Evolutionary conservation across 1,140 invertebrate species (phyloP), one percentile per base, ranked within the genome.

Genomic region (Notospermus geniculatus): DNA sequence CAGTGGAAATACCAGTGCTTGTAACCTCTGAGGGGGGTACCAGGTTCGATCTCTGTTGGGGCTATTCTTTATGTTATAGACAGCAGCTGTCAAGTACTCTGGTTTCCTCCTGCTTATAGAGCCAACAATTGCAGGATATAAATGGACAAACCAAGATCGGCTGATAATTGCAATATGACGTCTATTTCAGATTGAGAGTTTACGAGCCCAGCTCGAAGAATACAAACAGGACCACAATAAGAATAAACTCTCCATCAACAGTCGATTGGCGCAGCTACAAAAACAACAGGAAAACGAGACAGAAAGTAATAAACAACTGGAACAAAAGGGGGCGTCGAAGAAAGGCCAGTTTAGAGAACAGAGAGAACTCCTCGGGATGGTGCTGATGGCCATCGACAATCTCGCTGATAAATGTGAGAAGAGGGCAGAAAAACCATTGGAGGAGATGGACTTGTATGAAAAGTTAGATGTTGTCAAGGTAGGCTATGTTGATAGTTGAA

Each of bases 321-420:
- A 80, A 60, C 71, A 75, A 53, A 62, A 66, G 39, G 74, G 72
- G 57, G 45, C 57, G n/a, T 52, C 63, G 17, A 72, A 55, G 39
- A 77, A 77, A 65, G 74, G 71, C 28, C 69, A 70, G 29, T 53
- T 72, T 43, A 70, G 75, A 60, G 53, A 67, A 63, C 68, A 79
- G 77, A 62, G 71, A 60, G 70, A 74, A 52, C 68, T 76, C 41
- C 54, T 75, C 22, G 78, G 76, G 11, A 54, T 74, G 15, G 75
- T 77, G 28, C 66, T 77, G 30, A 80, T 80, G 76, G 74, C 78
- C 22, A 75, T 80, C 32, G 70, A 78, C 56, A 78, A 80, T 57
- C 75, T 80, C n/a, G 71, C 75, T 59, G 75, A 78, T 52, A 77
- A 77, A 50, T 80, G 78, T 57, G 61, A 63, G 17, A 77, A 71